Conservation (phyloP, 2,113 vertebrate genomes). For the Forbesichthys agassizii region DNA sequence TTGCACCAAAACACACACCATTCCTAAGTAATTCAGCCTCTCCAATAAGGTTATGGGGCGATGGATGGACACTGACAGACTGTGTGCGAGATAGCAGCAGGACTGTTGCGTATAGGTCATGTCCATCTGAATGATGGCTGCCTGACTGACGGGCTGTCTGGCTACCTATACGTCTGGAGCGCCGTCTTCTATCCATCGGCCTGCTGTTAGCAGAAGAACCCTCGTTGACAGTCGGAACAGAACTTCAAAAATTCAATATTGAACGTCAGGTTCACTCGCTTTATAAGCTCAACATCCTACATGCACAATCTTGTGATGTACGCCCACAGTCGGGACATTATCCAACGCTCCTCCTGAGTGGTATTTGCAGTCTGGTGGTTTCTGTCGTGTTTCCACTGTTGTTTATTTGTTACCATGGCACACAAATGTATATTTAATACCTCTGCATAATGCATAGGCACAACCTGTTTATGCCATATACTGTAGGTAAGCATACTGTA, state of each 20-base stretch:
- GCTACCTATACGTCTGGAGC: neutral
- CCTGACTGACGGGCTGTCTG: neutral
- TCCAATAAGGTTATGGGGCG: no score
- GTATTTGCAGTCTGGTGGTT: neutral
- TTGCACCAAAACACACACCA: no score
- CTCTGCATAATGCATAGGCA: conserved; percentile 20
- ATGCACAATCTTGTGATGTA: no score
- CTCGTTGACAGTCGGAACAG: neutral
- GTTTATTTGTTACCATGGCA: conserved; percentile 27
- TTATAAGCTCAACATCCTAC: no score
- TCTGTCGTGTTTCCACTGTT: conserved; percentile 8
- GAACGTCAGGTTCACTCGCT: no score
- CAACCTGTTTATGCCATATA: conserved; percentile 37
- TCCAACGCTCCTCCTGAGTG: no score
- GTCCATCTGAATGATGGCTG: neutral
- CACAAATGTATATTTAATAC: conserved; percentile 34
- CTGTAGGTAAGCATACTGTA: conserved; percentile 1
- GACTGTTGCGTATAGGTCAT: neutral
- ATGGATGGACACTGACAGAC: no score
- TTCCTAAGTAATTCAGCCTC: no score
- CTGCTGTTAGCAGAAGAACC: neutral
- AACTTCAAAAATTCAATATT: no score
- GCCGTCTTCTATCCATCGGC: neutral
- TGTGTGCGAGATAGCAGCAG: neutral
- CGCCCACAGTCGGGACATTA: no score